phyloP scores from a whole-genome alignment of 2,888 invertebrate genomes.

The Siphlonurus alternatus region DNA sequence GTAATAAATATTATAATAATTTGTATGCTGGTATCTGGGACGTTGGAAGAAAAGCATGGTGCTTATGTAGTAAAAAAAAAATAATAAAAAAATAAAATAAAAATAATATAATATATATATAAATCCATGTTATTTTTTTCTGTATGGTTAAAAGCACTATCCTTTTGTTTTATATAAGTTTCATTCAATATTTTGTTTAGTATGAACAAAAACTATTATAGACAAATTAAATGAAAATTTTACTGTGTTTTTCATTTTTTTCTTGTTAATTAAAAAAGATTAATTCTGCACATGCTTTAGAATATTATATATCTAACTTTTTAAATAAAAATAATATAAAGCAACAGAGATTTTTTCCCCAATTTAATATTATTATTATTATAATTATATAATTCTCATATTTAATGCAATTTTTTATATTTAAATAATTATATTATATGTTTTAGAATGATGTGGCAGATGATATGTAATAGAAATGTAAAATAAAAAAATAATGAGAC shows the following conservation, averaged over 20 bases:
- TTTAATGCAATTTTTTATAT: neutral
- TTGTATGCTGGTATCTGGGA: neutral
- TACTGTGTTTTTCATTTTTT: neutral
- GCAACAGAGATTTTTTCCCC: neutral
- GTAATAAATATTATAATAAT: neutral
- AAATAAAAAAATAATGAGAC: neutral
- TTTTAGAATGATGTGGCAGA: too few species aligned
- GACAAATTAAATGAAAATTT: neutral
- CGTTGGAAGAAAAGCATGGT: neutral
- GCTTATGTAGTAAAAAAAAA: neutral
- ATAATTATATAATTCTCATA: neutral
- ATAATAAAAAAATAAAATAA: too few species aligned
- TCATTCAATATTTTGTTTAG: neutral
- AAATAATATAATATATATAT: too few species aligned
- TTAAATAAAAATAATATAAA: neutral
- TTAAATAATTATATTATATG: neutral
- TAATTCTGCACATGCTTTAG: neutral
- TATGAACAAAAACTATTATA: too few species aligned
- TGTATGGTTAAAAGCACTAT: neutral
- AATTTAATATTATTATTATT: too few species aligned
- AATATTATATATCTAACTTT: neutral
- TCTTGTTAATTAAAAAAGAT: neutral
- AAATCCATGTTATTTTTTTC: neutral
- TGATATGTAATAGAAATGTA: neutral
- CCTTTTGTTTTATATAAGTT: neutral